phyloP scores from a whole-genome alignment of 2,797 vertebrate species.

The Gymnoscopelus braueri region DNA sequence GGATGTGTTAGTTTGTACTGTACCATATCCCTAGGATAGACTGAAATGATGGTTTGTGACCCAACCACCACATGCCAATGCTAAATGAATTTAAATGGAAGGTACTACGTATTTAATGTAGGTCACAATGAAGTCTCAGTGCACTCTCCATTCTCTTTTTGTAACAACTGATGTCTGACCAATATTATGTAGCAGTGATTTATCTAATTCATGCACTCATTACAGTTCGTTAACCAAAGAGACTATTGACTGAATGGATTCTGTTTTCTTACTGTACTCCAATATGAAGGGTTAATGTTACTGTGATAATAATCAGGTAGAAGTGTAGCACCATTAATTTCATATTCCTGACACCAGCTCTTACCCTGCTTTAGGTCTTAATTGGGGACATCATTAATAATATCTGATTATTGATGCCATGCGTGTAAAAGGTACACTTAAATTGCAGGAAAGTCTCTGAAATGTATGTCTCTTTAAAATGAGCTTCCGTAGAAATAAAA shows the following conservation, averaged over 20 bases:
- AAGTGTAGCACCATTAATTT: constrained; percentile 33
- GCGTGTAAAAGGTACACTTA: constrained; percentile 19
- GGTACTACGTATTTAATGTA: constrained; percentile 43
- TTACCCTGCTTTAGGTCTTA: constrained; percentile 9
- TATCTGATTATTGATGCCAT: background rate
- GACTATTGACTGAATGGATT: constrained; percentile 30
- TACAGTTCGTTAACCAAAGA: constrained; percentile 73
- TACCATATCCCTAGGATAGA: constrained; percentile 3
- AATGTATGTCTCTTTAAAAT: background rate
- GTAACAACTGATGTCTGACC: constrained; percentile 6
- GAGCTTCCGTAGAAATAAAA: background rate
- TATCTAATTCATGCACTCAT: constrained; percentile 31
- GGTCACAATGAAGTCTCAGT: constrained; percentile 40
- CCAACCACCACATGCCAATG: constrained; percentile 26
- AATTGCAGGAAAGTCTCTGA: background rate
- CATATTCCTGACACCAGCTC: constrained; percentile 16
- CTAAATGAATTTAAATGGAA: constrained; percentile 32
- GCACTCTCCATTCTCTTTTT: constrained; percentile 13
- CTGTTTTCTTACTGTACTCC: constrained; percentile 30
- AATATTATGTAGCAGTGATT: constrained; percentile 30
- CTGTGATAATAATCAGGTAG: constrained; percentile 32
- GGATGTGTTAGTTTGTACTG: constrained; percentile 20
- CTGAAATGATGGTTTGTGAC: background rate
- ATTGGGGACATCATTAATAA: background rate
- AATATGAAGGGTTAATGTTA: constrained; percentile 36